Percentiles rank a stretch among this genome's conserved stretches.
Conservation (phyloP, 2,797 vertebrate genomes). For the Spondyliosoma cantharus region DNA sequence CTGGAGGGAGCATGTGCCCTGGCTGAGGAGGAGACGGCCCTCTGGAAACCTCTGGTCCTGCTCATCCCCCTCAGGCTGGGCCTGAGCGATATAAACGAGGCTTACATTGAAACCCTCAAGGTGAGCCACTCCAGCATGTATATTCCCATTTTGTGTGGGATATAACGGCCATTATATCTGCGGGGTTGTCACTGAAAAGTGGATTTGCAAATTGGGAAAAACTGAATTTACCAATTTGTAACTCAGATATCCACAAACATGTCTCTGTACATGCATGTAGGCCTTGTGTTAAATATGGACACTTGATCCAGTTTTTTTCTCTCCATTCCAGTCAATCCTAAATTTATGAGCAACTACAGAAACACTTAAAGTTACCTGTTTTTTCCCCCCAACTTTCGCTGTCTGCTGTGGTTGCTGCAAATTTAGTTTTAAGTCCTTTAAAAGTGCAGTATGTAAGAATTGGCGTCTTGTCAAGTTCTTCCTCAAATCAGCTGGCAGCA, state of each 20-base stretch:
- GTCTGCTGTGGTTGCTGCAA: too few species aligned
- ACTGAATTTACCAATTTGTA: neutral
- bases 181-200: neutral
- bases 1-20: conserved; percentile 85
- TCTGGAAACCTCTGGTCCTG: conserved; percentile 95
- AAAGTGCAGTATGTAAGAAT: too few species aligned
- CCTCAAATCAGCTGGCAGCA: too few species aligned
- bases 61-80: conserved; percentile 97
- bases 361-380: neutral
- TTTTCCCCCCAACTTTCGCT: neutral
- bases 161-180: neutral
- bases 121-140: conserved; percentile 70
- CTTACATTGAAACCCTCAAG: conserved; percentile 97
- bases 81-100: conserved; percentile 96
- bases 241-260: neutral
- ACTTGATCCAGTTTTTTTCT: neutral
- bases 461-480: too few species aligned
- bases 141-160: neutral
- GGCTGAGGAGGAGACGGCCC: conserved; percentile 79
- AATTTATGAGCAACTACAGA: neutral
- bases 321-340: neutral
- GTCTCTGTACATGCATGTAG: neutral
- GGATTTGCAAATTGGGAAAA: neutral
- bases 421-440: too few species aligned
- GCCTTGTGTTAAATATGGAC: neutral